Evolutionary conservation across 2,888 invertebrate genomes (phyloP).

Genomic region (Phymatocera aterrima): DNA sequence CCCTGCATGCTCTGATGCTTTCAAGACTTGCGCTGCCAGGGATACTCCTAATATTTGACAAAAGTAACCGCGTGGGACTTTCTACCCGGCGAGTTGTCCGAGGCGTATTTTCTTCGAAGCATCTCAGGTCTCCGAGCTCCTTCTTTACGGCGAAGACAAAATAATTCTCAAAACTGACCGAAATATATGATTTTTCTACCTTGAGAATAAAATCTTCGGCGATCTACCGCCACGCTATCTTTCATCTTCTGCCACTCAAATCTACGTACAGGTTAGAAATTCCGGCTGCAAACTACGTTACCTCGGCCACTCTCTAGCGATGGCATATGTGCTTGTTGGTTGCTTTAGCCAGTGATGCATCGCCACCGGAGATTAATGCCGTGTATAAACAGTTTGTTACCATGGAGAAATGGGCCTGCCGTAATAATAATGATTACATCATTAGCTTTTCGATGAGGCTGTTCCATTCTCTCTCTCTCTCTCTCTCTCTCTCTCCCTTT

Average conservation of each 20-base stretch:
- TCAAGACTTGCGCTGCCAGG: constrained; percentile 40
- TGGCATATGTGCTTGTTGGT: too few relatives aligned
- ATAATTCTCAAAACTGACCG: too few relatives aligned
- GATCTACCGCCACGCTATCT: too few relatives aligned
- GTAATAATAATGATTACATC: constrained; percentile 47
- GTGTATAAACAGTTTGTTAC: constrained; percentile 67
- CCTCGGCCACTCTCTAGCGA: background rate
- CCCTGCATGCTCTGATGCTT: constrained; percentile 66
- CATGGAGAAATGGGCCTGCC: constrained; percentile 65
- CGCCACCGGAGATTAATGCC: constrained; percentile 69
- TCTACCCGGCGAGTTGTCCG: background rate
- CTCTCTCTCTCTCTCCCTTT: constrained; percentile 38
- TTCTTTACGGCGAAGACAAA: too few relatives aligned
- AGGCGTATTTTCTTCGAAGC: constrained; percentile 9
- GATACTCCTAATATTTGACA: constrained; percentile 51
- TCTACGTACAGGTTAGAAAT: too few relatives aligned
- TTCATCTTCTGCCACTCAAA: too few relatives aligned
- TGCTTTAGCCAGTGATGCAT: constrained; percentile 65
- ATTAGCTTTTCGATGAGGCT: constrained; percentile 61
- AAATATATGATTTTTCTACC: too few relatives aligned
- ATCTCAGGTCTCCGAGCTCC: too few relatives aligned
- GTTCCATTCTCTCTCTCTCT: constrained; percentile 60
- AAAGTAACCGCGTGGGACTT: constrained; percentile 53
- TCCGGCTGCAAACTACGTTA: background rate
- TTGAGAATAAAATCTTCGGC: too few relatives aligned